phyloP scores from a whole-genome alignment of 1,140 invertebrate species.

The Laupala kohalensis region DNA sequence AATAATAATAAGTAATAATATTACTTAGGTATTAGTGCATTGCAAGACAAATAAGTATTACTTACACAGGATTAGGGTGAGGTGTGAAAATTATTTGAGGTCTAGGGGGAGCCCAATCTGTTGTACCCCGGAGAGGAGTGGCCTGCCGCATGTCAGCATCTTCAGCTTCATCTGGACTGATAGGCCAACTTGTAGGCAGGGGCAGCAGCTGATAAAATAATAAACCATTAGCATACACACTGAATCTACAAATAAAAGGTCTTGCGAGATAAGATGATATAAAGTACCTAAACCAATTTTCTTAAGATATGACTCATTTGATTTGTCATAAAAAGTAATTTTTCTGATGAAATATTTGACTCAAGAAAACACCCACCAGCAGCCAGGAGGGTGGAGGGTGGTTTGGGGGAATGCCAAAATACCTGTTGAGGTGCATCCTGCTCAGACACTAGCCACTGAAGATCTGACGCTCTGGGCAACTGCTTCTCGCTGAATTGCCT shows the following conservation, averaged over 20 bases:
- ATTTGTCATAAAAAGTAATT: too few species aligned
- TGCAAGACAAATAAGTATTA: slow-evolving; percentile 13
- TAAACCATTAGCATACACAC: slow-evolving; percentile 6
- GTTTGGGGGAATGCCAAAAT: too few species aligned
- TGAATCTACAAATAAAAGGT: too few species aligned
- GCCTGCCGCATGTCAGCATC: slow-evolving; percentile 28
- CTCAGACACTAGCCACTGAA: slow-evolving; percentile 70
- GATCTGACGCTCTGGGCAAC: slow-evolving; percentile 59
- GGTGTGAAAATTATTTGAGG: slow-evolving; percentile 74
- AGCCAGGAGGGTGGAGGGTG: too few species aligned
- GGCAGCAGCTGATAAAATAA: slow-evolving; percentile 44
- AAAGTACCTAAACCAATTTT: too few species aligned
- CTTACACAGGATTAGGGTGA: slow-evolving; percentile 54
- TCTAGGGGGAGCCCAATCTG: slow-evolving; percentile 73
- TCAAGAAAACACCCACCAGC: too few species aligned
- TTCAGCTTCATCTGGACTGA: slow-evolving; percentile 45
- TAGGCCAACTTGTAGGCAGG: slow-evolving; percentile 53
- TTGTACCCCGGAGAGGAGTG: slow-evolving; percentile 53
- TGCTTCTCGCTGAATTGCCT: slow-evolving; percentile 64
- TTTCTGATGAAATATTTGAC: too few species aligned
- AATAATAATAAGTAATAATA: too few species aligned
- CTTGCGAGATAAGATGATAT: too few species aligned
- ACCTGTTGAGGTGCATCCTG: slow-evolving; percentile 61
- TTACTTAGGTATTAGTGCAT: too few species aligned
- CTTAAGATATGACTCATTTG: too few species aligned